Evolutionary conservation across 2,113 vertebrate genomes (phyloP), one percentile per base, ranked within the genome.

Genomic region (Leuciscus idus): DNA sequence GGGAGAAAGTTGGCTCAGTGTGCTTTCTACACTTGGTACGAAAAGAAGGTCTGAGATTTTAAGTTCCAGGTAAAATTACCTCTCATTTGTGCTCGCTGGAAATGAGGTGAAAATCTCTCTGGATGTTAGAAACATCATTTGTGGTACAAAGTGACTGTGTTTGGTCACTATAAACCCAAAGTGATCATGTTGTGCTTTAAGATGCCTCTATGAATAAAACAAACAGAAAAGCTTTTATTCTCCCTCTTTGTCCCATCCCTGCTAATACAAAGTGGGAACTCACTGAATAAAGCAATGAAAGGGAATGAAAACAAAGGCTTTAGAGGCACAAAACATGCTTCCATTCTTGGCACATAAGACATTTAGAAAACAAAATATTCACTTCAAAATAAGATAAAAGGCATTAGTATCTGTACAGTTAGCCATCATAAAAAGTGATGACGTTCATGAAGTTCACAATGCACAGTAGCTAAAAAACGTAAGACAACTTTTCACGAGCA

Each of bases 351-450:
- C 36, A 62, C 64, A 52, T 26, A 33, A 84, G 48, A 30, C 66
- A 70, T 59, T 64, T 13, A 70, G 21, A 81, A 55, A 84, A 39
- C 19, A 72, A 5, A 23, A 10, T 6, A 48, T 77, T 84, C 57
- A 75, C 61, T 81, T 72, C 79, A 68, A 59, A 73, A 55, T 43
- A 74, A 84, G 50, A 87, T 9, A 8, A 57, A 57, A 8, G 7
- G 36, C 21, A 39, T 61, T 61, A 59, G 55, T 79, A 17, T 61
- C 11, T 61, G 77, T 79, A 61, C 77, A 43, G 21, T n/a, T 17
- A 39, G 33, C 55, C 77, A 61, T 80, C 77, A 80, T 43, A 43
- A 61, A 79, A 80, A 61, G 12, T 77, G 30, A 79, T 79, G 77
- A 79, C 21, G 23, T 39, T 33, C 30, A 61, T n/a, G 11, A 39